phyloP scores from a whole-genome alignment of 2,797 vertebrate genomes.

The Acanthurus tractus region DNA sequence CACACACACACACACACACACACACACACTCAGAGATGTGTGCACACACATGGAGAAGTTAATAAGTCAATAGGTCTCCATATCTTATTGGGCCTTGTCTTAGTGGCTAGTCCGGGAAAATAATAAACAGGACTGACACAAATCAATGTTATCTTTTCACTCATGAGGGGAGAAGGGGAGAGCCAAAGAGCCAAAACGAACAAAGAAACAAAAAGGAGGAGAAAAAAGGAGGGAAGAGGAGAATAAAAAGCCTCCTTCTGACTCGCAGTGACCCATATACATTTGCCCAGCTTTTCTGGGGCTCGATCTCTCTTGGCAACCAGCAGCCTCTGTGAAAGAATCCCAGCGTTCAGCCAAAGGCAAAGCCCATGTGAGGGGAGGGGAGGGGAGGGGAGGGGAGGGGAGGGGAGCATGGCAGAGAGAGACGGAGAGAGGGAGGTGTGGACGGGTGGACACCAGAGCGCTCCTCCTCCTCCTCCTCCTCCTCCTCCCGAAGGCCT shows the following conservation, averaged over 20 bases:
- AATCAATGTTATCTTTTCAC: slow-evolving; percentile 87
- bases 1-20: slow-evolving; percentile 39
- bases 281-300: slow-evolving; percentile 83
- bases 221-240: slow-evolving; percentile 69
- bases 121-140: slow-evolving; percentile 81
- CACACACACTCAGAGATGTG: slow-evolving; percentile 52
- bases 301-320: slow-evolving; percentile 87
- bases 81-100: slow-evolving; percentile 81
- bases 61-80: slow-evolving; percentile 81
- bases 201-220: slow-evolving; percentile 72
- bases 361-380: slow-evolving; percentile 77
- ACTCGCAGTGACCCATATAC: slow-evolving; percentile 83
- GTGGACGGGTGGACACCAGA: slow-evolving; percentile 57
- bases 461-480: slow-evolving; percentile 57
- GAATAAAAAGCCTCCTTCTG: slow-evolving; percentile 83
- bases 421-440: slow-evolving; percentile 47
- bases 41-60: slow-evolving; percentile 73
- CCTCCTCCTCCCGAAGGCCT: slow-evolving; percentile 61
- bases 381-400: slow-evolving; percentile 41
- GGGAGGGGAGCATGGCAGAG: slow-evolving; percentile 38
- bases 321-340: slow-evolving; percentile 86
- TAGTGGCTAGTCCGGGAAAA: slow-evolving; percentile 64
- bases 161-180: slow-evolving; percentile 69
- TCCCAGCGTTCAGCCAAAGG: slow-evolving; percentile 87
- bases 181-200: slow-evolving; percentile 71